Conservation (phyloP, 1,140 invertebrate genomes). For the Euwallacea fornicatus region DNA sequence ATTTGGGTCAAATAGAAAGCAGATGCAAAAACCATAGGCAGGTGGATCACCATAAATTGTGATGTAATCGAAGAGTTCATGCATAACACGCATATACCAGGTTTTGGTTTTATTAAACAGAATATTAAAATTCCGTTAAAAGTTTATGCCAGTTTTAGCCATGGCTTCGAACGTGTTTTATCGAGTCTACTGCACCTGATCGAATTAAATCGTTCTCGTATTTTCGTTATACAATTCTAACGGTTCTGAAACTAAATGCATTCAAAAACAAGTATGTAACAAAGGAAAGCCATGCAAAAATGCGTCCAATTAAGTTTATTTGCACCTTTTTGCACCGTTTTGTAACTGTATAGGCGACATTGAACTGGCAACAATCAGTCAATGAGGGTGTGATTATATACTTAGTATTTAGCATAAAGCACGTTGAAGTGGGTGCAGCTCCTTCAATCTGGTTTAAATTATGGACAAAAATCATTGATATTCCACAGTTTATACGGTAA, state of each 20-base stretch:
- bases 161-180: background rate
- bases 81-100: slow-evolving; percentile 19
- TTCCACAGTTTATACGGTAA: background rate
- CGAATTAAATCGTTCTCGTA: background rate
- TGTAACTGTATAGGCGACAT: background rate
- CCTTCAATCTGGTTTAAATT: background rate
- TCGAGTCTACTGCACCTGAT: background rate
- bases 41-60: slow-evolving; percentile 22
- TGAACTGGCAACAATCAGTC: slow-evolving; percentile 1
- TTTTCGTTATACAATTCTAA: slow-evolving; percentile 3
- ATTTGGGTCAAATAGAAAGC: slow-evolving; percentile 25
- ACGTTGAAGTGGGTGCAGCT: background rate
- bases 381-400: background rate
- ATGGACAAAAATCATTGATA: background rate
- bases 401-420: background rate
- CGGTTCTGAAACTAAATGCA: background rate
- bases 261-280: background rate
- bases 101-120: slow-evolving; percentile 17
- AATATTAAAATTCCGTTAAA: slow-evolving; percentile 1
- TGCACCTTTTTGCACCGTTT: background rate
- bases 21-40: slow-evolving; percentile 18
- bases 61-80: slow-evolving; percentile 21
- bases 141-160: background rate
- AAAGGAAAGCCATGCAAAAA: slow-evolving; percentile 2
- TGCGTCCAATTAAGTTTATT: slow-evolving; percentile 4